Conservation (phyloP, 2,113 vertebrate genomes). For the Myodes glareolus region DNA sequence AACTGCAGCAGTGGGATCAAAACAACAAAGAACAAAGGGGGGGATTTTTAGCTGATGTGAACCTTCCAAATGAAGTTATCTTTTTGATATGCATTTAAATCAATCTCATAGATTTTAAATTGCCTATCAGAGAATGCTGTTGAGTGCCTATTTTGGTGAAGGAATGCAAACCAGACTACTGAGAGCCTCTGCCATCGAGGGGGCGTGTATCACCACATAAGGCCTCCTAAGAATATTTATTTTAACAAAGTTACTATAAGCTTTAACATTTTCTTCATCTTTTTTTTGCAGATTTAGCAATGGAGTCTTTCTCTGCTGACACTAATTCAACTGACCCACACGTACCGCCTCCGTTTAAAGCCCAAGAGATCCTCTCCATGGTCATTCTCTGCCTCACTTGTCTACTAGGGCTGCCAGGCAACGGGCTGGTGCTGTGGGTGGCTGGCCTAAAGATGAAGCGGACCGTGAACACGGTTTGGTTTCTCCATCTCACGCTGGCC, state of each 20-base stretch:
- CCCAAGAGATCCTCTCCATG: slow-evolving; percentile 72
- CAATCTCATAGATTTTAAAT: background rate
- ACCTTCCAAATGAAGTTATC: slow-evolving; percentile 25
- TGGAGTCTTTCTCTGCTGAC: slow-evolving; percentile 68
- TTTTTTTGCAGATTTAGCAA: slow-evolving; percentile 59
- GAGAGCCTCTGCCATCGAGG: background rate
- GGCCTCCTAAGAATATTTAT: background rate
- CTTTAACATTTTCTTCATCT: slow-evolving; percentile 37
- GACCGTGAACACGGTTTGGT: slow-evolving; percentile 89
- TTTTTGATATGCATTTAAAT: slow-evolving; percentile 42
- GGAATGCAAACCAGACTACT: background rate
- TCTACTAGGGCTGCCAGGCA: slow-evolving; percentile 87
- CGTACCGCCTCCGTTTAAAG: background rate
- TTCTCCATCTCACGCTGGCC: slow-evolving; percentile 89
- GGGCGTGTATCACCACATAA: background rate
- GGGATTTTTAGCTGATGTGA: background rate
- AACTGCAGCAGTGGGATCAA: background rate
- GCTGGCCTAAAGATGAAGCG: slow-evolving; percentile 87
- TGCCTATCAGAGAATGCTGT: background rate
- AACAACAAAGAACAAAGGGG: background rate
- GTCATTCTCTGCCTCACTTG: slow-evolving; percentile 82
- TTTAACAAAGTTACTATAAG: background rate
- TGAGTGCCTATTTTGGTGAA: background rate
- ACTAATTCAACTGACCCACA: slow-evolving; percentile 62
- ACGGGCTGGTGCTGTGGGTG: slow-evolving; percentile 90